Base-by-base conservation (phyloP, 2,797 vertebrate genomes). In the Ibycter americanus region DNA sequence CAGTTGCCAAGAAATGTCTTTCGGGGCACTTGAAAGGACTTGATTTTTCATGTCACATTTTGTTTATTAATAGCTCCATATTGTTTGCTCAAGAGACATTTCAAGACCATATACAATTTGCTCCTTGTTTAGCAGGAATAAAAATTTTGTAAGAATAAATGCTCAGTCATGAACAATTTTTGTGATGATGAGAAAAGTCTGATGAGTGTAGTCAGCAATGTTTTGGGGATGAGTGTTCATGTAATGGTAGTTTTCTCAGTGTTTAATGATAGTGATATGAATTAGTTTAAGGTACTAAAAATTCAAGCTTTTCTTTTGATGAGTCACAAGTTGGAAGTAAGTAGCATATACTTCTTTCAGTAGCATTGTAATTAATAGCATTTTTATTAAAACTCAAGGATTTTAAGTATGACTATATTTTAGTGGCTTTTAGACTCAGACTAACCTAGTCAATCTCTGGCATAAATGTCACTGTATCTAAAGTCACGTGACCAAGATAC, bases 11-110 rank as follows among this genome's bases (percentile, higher is more conserved):
- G 83, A 93, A 93, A 80, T 56, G 15, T 71, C 74, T 92, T 93
- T 58, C 2, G 31, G 89, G 86, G 61, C 49, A 80, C 44, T 89
- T 78, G 47, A 73, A 90, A 89, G 65, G 36, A 34, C 67, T 67
- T 87, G 52, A 84, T 87, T 92, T 95, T 94, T 89, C 81, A 25
- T 92, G 87, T 85, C 88, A 94, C 67, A 83, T 71, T 96, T 90
- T 90, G 74, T 93, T 96, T 96, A 91, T 92, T 96, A 90, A 85
- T 95, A 92, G 67, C 29, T 77, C 61, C 65, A 61, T 21, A 96
- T 77, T 89, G 44, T 87, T 97, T 93, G 63, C 84, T 94, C 71
- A 92, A 71, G 92, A 94, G 87, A 90, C 38, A 29, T 92, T 93
- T 80, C 63, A 85, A 92, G 86, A 94, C 59, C 3, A 0, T 70